Evolutionary conservation across 2,113 vertebrate genomes (phyloP).

Genomic region (Lasiurus cinereus): DNA sequence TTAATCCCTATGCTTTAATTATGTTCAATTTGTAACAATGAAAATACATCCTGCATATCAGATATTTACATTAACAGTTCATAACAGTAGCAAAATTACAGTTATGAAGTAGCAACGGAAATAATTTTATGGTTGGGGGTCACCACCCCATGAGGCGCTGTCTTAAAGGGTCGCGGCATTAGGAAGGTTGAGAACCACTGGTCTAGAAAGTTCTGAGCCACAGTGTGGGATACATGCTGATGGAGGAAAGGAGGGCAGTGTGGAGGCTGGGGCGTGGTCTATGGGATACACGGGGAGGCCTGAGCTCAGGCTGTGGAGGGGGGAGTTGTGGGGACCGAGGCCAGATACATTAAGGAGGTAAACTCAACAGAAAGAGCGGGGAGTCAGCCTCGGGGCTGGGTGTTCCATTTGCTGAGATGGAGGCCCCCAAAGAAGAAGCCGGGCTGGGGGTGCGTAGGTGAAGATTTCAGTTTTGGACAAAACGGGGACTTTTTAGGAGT

Average conservation of each 20-base stretch:
- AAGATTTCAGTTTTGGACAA: conserved; percentile 15
- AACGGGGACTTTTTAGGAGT: conserved; percentile 69
- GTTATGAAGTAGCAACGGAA: no score
- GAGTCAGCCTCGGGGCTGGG: background rate
- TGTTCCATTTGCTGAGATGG: background rate
- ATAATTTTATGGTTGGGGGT: no score
- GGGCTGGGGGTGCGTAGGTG: background rate
- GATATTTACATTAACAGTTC: no score
- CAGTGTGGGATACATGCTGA: background rate
- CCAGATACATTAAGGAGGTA: background rate
- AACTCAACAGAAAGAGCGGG: background rate
- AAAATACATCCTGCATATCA: no score
- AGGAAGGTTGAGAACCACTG: no score
- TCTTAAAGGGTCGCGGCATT: no score
- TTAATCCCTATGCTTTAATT: no score
- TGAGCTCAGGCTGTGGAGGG: background rate
- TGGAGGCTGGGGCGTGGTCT: accelerated
- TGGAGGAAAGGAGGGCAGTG: background rate
- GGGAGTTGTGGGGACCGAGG: background rate
- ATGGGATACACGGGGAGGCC: accelerated
- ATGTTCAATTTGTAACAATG: no score
- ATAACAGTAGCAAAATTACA: no score
- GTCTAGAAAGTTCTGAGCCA: conserved; percentile 15
- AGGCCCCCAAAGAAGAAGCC: background rate
- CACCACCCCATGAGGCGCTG: no score